These are phyloP conservation scores for Dromiciops gliroides DNA, from an alignment of 2,113 vertebrate species.

Conservation along the genomic window DNA sequence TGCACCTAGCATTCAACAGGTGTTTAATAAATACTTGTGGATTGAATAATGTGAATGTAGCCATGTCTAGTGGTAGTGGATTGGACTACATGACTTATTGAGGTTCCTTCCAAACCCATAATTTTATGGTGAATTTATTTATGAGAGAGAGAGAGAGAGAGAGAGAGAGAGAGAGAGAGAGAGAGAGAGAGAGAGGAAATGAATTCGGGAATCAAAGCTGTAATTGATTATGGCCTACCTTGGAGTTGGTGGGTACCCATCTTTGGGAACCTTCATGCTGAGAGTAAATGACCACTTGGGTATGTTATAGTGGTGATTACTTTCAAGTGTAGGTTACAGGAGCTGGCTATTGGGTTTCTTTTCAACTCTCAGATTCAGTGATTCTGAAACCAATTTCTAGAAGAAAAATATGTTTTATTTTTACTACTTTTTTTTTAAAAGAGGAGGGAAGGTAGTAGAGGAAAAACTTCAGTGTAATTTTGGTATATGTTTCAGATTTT, in stretches of 20 bases:
- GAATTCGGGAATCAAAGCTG: neutral
- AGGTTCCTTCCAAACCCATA: neutral
- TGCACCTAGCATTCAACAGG: neutral
- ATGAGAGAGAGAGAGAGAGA: neutral
- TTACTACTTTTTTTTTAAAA: conserved; percentile 37
- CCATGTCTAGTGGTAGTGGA: neutral
- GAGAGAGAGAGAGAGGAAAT: neutral
- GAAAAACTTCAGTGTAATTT: conserved; percentile 12
- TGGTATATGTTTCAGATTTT: conserved; percentile 44
- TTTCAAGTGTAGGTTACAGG: neutral
- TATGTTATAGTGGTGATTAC: neutral
- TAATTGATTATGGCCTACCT: neutral
- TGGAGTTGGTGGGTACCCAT: neutral
- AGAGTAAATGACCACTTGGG: neutral
- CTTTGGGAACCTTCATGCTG: neutral
- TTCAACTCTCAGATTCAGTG: neutral
- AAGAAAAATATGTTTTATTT: neutral
- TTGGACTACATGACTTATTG: neutral
- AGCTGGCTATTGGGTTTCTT: neutral
- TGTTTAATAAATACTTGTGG: neutral
- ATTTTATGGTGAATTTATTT: neutral
- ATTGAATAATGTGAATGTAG: neutral
- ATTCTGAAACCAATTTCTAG: conserved; percentile 27
- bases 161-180: neutral
- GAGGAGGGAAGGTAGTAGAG: neutral